Evolutionary conservation across 2,113 vertebrate species (phyloP).

Genomic region (Muscicapa adusta): DNA sequence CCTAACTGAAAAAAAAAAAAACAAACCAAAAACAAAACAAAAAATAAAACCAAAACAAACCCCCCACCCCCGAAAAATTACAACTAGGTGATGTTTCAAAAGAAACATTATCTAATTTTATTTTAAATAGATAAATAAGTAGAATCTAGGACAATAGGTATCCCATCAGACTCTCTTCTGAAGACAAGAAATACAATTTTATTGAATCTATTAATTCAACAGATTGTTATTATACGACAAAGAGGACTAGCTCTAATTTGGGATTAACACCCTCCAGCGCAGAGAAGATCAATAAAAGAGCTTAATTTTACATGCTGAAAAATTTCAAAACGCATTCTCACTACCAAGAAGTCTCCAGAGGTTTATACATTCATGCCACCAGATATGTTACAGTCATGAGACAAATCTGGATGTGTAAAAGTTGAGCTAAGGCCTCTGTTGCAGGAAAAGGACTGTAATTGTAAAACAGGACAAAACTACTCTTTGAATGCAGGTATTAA

Average conservation of each 20-base stretch:
- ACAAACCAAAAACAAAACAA: too few species aligned
- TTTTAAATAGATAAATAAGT: neutral
- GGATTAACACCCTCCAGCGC: neutral
- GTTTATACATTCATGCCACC: neutral
- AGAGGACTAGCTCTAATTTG: neutral
- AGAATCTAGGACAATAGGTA: neutral
- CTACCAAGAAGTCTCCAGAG: neutral
- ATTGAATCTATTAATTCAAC: neutral
- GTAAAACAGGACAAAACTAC: neutral
- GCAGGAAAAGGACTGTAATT: neutral
- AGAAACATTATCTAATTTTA: neutral
- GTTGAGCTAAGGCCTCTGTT: neutral
- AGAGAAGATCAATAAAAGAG: neutral
- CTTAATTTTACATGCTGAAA: neutral
- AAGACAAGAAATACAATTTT: neutral
- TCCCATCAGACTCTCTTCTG: neutral
- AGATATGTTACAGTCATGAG: neutral
- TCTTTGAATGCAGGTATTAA: neutral
- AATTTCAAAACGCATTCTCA: neutral
- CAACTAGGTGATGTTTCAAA: neutral
- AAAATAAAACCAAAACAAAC: too few species aligned
- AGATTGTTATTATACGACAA: neutral
- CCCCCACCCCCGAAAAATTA: fast-evolving
- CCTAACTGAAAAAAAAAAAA: neutral
- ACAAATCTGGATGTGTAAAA: neutral